Base-by-base conservation (phyloP, 2,113 vertebrate species). In the Neolamprologus sp. region DNA sequence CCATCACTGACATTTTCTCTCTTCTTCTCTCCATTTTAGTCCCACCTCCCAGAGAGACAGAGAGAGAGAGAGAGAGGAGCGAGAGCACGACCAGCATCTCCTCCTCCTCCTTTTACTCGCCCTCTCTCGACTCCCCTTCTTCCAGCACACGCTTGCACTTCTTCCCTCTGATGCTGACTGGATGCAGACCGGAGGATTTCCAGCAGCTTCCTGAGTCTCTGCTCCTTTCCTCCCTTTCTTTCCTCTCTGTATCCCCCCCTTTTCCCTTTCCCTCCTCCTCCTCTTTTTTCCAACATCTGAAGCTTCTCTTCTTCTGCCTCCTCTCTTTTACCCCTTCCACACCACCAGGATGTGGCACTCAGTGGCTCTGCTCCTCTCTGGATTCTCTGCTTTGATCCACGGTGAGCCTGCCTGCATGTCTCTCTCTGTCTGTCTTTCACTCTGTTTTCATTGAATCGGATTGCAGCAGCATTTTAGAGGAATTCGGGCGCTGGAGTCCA, bases 341-440 rank as follows among this genome's bases (percentile, higher is more conserved):
- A 82, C 75, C 91, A 90, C 86, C 94, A 96, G 93, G 93, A 97
- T 97, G 96, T 96, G 96, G 96, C 90, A 90, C 92, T 95, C 96
- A 85, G 91, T 90, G 88, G 95, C 92, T 94, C 93, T 97, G 84
- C 92, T 96, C 85, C 93, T 97, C 75, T 95, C 92, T 93, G 95
- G 94, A 92, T 93, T 96, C 87, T 96, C 88, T 31, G 94, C 96
- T 91, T 83, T 97, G 93, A 93, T 97, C 86, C 96, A 96, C 55
- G 96, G 96, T 97, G 95, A 95, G 96, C 87, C 85, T 26, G 47
- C 21, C 45, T 11, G 81, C 58, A 89, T 93, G 23, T 54, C 78
- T 83, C 65, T 83, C 85, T 47, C 60, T 82, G 23, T 33, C 31
- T 83, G 33, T 79, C 55, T 19, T 37, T 73, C 49, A 58, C 12